Evolutionary conservation across 2,113 vertebrate species (phyloP), one percentile per base, ranked within the genome.

Genomic region (Plestiodon gilberti): DNA sequence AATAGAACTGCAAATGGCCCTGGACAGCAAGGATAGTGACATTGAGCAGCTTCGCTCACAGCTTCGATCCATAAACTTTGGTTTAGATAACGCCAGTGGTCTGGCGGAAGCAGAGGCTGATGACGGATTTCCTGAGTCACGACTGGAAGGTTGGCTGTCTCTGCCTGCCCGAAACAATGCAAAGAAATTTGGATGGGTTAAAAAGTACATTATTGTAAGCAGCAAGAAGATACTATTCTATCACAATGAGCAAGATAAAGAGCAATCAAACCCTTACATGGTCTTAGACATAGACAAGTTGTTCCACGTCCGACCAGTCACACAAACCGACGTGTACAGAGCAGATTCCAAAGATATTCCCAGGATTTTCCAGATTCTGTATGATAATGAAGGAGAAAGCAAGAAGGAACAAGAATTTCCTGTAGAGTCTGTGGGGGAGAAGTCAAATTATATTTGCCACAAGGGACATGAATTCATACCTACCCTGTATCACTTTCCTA

Each of bases 211-310:
- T 40, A 98, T 99, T 48, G 99, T 99, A 82, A 99, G 99, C 97
- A 99, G 99, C 96, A 99, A 99, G 98, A 99, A 99, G 97, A 98
- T 99, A 90, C 97, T 99, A 76, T 99, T 99, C 96, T 99, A 99
- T 93, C 98, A 99, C 96, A 99, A 96, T 0, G 99, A 99, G 88
- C 98, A 98, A 92, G 99, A 99, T 96, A 98, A 98, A 95, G 99
- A 99, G 85, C 98, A 97, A 38, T 99, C 99, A 86, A 99, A 98
- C 78, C 99, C 99, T 40, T 98, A 98, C 91, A 99, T 99, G 99
- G 99, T 99, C 52, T 97, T 99, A 64, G 99, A 99, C 93, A 99
- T 99, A 91, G 99, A 99, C 95, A 99, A 99, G 96, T 97, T 99
- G 64, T 99, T 99, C 96, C 99, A 99, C 25, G 99, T 99, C 88